Percentiles rank a stretch among this genome's conserved stretches.
Conservation (phyloP, 2,888 invertebrate genomes). For the Ennomos erosarius region DNA sequence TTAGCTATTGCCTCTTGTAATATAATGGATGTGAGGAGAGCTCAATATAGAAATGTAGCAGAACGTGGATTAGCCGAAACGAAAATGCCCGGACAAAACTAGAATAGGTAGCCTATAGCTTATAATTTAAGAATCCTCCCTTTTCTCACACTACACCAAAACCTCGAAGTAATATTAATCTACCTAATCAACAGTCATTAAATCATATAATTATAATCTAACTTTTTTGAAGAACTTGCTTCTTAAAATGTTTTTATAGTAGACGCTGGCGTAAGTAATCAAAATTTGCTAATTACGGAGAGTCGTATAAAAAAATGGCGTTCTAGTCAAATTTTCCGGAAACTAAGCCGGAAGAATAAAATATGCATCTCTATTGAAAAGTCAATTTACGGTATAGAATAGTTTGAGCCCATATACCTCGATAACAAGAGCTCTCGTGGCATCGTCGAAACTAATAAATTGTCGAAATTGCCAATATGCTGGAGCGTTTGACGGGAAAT, state of each 20-base stretch:
- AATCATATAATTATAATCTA: no score
- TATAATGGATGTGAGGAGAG: constrained; percentile 53
- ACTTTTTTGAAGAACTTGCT: no score
- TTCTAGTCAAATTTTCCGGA: neutral
- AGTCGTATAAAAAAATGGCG: no score
- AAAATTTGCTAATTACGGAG: neutral
- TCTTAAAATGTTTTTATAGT: no score
- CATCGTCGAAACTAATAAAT: constrained; percentile 62
- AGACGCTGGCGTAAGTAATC: neutral
- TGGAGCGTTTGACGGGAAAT: constrained; percentile 53
- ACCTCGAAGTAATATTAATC: no score
- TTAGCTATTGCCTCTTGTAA: constrained; percentile 76
- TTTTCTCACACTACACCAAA: no score
- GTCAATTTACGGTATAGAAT: constrained; percentile 73
- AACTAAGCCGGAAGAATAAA: neutral
- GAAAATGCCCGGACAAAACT: no score
- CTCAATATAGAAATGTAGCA: constrained; percentile 1
- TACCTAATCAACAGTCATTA: no score
- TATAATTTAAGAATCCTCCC: no score
- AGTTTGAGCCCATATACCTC: constrained; percentile 64
- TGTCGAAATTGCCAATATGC: constrained; percentile 64
- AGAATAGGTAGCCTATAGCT: no score
- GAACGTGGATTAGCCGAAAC: neutral
- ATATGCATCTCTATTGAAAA: constrained; percentile 47
- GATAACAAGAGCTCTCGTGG: constrained; percentile 62